A percentile compares a stretch with the other conserved stretches of the same genome.
Evolutionary conservation across 2,888 invertebrate genomes (phyloP).

Genomic region (Mythimna pallens): DNA sequence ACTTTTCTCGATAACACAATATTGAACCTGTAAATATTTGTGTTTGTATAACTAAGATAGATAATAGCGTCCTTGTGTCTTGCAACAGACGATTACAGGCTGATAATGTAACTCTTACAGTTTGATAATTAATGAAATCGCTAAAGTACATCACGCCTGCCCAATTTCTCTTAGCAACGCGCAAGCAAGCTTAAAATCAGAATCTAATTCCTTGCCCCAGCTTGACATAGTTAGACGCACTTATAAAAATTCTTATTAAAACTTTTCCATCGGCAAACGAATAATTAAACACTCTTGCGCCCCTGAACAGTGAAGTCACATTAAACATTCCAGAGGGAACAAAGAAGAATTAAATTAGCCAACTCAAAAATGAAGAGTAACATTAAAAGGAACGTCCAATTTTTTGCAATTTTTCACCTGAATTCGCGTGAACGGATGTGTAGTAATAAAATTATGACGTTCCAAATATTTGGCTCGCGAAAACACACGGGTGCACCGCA

Average conservation of each 20-base stretch:
- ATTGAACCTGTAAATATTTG: no score
- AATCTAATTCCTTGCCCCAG: neutral
- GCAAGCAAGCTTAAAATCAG: neutral
- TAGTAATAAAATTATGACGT: slow-evolving; percentile 55
- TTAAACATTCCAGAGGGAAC: slow-evolving; percentile 23
- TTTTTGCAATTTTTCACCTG: slow-evolving; percentile 26
- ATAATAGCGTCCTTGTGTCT: neutral
- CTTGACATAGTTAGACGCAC: neutral
- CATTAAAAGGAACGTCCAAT: slow-evolving; percentile 44
- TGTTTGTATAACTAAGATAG: neutral
- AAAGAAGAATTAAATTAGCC: slow-evolving; percentile 18
- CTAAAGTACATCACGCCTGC: slow-evolving; percentile 4
- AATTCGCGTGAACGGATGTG: slow-evolving; percentile 35
- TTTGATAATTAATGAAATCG: neutral
- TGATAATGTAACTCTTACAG: neutral
- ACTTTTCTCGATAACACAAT: no score
- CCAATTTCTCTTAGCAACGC: slow-evolving; percentile 17
- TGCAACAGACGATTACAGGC: neutral
- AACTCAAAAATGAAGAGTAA: slow-evolving; percentile 29
- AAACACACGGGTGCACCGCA: slow-evolving; percentile 46
- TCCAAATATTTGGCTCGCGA: slow-evolving; percentile 54
- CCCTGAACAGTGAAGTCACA: slow-evolving; percentile 6
- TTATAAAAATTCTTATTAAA: neutral
- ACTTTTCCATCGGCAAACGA: neutral
- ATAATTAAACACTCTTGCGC: slow-evolving; percentile 8